Evolutionary conservation across 2,888 invertebrate genomes (phyloP), one percentile per base, ranked within the genome.

Genomic region (Sinelater perroti): DNA sequence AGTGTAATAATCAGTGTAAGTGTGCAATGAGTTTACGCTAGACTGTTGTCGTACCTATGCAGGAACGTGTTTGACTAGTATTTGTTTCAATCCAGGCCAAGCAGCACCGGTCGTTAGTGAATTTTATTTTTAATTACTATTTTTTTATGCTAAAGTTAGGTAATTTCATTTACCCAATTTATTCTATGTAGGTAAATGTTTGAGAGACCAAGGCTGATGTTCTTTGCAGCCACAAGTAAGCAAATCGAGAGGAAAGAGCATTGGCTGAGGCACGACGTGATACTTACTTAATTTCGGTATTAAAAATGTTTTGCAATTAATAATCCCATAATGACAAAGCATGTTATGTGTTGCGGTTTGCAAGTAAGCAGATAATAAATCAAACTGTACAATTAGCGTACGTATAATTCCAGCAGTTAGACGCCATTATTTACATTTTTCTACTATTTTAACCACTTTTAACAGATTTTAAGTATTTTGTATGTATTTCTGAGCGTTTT

Each of bases 1-100:
- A 57, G 57, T 58, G 58, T 58, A 55, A 55, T 59, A 58, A 54
- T 59, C 50, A 42, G 59, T 59, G 54, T 59, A 55, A 62, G 56
- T 64, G 64, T 64, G 64, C 64, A 64, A 64, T 64, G 64, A 62
- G 57, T 54, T n/a, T 54, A 58, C 42, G 58, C 61, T 59, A 63
- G 61, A 59, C 63, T 63, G 59, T 42, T 36, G 46, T 45, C 44
- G 42, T 49, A 44, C 17, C 35, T 38, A 26, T 40, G 40, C 20
- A 40, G 20, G 47, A 49, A 40, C 31, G 40, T 42, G 49, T 55
- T 47, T 38, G 33, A 24, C 36, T 11, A 28, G 18, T 47, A 35
- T 35, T 33, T 16, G 6, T 31, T 47, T 33, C 1, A 35, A 47
- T 24, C 30, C 13, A 28, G 30, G 30, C 30, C 44, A 18, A 30